Percentiles rank a stretch among this genome's conserved stretches.
phyloP scores from a whole-genome alignment of 2,113 vertebrate species.

The Dipodomys spectabilis region DNA sequence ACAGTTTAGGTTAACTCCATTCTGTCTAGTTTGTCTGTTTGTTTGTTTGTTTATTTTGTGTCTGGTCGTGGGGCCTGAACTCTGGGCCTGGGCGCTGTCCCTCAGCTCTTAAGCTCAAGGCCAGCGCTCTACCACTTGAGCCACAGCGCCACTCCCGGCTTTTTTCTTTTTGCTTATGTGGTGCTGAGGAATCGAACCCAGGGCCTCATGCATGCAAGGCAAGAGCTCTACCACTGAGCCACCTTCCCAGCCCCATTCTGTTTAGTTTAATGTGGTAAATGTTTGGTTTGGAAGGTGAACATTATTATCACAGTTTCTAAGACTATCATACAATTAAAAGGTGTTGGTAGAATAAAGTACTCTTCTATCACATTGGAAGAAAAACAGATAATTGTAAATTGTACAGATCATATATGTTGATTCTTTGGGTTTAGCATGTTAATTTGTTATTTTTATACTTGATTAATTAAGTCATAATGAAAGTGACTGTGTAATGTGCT shows the following conservation, averaged over 20 bases:
- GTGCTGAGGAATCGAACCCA: too few species aligned
- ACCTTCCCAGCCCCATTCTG: not conserved
- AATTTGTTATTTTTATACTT: not conserved
- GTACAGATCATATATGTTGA: not conserved
- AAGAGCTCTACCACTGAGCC: too few species aligned
- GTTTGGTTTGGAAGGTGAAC: conserved; percentile 24
- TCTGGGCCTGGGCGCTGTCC: too few species aligned
- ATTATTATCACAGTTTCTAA: conserved; percentile 8
- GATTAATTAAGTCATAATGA: not conserved
- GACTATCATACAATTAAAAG: not conserved
- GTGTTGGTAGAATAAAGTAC: conserved; percentile 37
- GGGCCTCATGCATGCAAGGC: too few species aligned
- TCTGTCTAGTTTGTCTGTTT: not conserved
- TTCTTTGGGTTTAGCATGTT: conserved; percentile 14
- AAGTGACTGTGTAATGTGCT: not conserved
- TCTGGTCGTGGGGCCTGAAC: too few species aligned
- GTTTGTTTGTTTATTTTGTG: too few species aligned
- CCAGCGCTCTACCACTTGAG: too few species aligned
- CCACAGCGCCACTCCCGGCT: too few species aligned
- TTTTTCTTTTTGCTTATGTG: too few species aligned
- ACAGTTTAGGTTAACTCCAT: not conserved
- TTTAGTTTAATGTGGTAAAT: conserved; percentile 4
- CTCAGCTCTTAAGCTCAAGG: too few species aligned
- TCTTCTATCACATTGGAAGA: not conserved
- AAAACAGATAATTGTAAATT: not conserved